A percentile compares a stretch with the other conserved stretches of the same genome.
Conservation (phyloP, 2,797 vertebrate species). For the Heteromormyrus szaboi region DNA sequence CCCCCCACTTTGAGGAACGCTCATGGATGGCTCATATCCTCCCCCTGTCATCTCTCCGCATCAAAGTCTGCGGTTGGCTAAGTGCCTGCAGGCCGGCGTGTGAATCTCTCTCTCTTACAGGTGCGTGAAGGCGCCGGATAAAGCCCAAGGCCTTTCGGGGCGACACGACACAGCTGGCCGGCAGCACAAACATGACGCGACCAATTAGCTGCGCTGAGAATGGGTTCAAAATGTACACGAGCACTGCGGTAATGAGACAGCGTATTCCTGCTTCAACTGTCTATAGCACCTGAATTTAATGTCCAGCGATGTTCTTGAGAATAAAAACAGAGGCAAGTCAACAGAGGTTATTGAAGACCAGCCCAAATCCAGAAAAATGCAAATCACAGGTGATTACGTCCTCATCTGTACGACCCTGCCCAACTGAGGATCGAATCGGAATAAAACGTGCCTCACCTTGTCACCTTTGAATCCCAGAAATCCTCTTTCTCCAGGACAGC, state of each 20-base stretch:
- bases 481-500: constrained; percentile 68
- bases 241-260: not conserved
- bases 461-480: constrained; percentile 74
- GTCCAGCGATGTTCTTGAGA: not conserved
- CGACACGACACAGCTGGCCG: not conserved
- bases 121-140: not conserved
- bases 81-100: not conserved
- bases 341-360: not conserved
- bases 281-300: not conserved
- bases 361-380: not conserved
- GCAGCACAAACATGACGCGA: not conserved
- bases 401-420: not conserved
- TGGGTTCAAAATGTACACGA: not conserved
- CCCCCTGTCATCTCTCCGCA: not conserved
- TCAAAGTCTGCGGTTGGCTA: not conserved
- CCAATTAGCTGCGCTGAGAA: not conserved
- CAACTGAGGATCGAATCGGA: not conserved
- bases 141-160: not conserved
- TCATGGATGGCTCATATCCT: not conserved
- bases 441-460: constrained; percentile 60
- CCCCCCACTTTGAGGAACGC: not conserved
- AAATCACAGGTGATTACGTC: not conserved
- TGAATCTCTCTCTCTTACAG: not conserved
- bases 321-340: not conserved
- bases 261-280: not conserved